Evolutionary conservation across 2,888 invertebrate species (phyloP).

Genomic region (Andricus curvator): DNA sequence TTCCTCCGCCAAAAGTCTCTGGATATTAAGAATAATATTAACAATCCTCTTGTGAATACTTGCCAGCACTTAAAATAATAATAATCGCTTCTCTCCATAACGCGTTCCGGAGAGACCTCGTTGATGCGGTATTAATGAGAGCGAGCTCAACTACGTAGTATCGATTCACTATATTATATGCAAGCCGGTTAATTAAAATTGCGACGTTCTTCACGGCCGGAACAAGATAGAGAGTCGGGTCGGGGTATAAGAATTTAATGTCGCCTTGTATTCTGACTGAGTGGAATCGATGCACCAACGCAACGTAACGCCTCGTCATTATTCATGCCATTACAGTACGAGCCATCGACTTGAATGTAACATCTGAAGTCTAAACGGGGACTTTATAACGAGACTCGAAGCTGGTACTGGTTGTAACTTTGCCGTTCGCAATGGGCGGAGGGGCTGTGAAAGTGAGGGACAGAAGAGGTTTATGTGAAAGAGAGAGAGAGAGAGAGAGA

Average conservation of each 20-base stretch:
- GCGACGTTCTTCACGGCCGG: background rate
- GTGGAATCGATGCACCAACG: constrained; percentile 19
- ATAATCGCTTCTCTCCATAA: constrained; percentile 7
- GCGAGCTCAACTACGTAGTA: background rate
- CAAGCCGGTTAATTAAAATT: constrained; percentile 15
- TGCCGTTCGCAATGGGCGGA: constrained; percentile 11
- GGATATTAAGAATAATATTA: no score
- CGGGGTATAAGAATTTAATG: constrained; percentile 3
- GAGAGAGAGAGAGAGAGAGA: background rate
- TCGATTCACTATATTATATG: background rate
- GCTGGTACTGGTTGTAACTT: constrained; percentile 23
- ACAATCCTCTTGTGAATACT: no score
- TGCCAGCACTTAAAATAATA: no score
- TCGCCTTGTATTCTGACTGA: background rate
- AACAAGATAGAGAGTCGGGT: background rate
- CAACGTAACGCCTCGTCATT: background rate
- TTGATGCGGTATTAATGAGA: background rate
- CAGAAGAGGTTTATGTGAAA: background rate
- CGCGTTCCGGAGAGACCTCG: background rate
- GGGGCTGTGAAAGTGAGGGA: constrained; percentile 6
- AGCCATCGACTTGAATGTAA: constrained; percentile 8
- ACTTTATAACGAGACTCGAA: constrained; percentile 9
- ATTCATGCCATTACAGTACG: constrained; percentile 12
- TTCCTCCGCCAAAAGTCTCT: no score
- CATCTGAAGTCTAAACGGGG: background rate